Evolutionary conservation across 2,797 vertebrate genomes (phyloP), one percentile per base, ranked within the genome.

Genomic region (Merluccius polli): DNA sequence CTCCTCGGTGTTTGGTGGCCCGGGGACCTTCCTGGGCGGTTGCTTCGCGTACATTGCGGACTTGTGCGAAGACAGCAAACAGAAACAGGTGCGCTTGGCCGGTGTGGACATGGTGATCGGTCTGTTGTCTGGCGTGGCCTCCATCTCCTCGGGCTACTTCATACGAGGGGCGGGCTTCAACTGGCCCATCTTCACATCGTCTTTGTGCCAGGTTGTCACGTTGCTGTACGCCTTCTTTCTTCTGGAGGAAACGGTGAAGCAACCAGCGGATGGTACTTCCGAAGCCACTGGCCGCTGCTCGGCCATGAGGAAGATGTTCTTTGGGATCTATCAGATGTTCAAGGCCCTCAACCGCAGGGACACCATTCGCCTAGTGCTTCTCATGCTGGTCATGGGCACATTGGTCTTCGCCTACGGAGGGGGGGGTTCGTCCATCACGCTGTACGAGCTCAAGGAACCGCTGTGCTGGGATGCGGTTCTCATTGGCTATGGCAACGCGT

Each of bases 381-480:
- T 98, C 74, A 91, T 98, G 36, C 83, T 94, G 75, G 89, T 93
- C 9, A 94, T 97, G 75, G 89, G 91, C 86, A 88, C 86, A 70
- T 95, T 95, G 2, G 88, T 92, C 48, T 95, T 98, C 8, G 75
- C 91, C 3, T 33, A 93, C 12, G 0, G 93, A 0, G 97, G 97
- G 0, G 89, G 91, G 31, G n/a, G 77, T 38, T 93, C 93, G 0
- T 71, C 95, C 79, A 84, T 97, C 59, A 96, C 93, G 0, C 92
- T 99, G 0, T 99, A 96, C 72, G 96, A 98, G 83, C 91, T 99
- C 72, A 94, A 96, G 2, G 84, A 94, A 16, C 98, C 98, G 0
- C 95, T 99, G 69, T 99, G 98, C 91, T 99, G 98, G 98, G 93
- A 89, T 38, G 96, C 95, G 90, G 93, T 99, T 15, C 92, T 96